Percentiles rank a stretch among this genome's conserved stretches.
Evolutionary conservation across 1,140 invertebrate species (phyloP).

Genomic region (Trinorchestia longiramus): DNA sequence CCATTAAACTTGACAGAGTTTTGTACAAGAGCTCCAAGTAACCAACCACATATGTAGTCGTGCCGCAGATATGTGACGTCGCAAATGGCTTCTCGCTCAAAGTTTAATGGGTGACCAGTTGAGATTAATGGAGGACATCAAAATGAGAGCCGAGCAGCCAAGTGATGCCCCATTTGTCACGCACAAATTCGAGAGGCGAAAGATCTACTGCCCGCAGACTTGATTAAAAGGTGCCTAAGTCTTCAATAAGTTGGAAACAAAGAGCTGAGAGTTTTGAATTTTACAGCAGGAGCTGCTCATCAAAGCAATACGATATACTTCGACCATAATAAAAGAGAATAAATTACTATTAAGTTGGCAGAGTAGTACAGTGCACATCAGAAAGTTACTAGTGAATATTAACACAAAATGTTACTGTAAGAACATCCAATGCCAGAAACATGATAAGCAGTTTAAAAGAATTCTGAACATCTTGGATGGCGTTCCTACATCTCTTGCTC

Average conservation of each 20-base stretch:
- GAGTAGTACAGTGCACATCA: neutral
- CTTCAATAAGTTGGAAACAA: neutral
- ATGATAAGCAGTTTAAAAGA: no score
- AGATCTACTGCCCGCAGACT: neutral
- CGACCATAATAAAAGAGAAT: no score
- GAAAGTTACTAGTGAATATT: neutral
- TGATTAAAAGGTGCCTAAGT: neutral
- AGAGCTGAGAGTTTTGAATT: neutral
- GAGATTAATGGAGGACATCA: slow-evolving; percentile 16
- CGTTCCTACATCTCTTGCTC: no score
- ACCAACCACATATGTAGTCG: neutral
- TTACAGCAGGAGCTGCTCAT: neutral
- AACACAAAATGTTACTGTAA: neutral
- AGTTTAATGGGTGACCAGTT: slow-evolving; percentile 22
- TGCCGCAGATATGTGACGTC: neutral
- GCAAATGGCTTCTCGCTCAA: neutral
- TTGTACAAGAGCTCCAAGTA: neutral
- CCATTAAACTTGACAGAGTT: neutral
- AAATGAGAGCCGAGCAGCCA: neutral
- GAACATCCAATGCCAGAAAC: neutral
- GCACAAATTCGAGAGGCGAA: neutral
- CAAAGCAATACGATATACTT: neutral
- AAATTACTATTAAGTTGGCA: neutral
- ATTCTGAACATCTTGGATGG: no score
- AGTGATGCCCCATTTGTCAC: neutral